These are phyloP conservation scores for Epistrophella euchroma DNA, from an alignment of 2,888 invertebrate species.

Conservation along the genomic window DNA sequence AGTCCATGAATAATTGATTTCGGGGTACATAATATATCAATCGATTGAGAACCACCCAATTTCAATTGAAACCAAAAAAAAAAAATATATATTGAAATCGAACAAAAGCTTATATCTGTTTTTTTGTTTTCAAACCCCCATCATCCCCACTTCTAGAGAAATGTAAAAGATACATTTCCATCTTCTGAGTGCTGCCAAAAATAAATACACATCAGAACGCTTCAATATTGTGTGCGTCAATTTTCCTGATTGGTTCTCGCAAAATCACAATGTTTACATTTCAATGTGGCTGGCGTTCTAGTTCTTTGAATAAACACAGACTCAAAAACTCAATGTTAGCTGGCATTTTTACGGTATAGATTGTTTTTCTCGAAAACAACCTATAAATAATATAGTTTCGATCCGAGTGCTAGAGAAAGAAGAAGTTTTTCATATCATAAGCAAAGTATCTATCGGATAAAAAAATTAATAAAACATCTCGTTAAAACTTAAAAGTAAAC, in stretches of 20 bases:
- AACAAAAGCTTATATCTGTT: slow-evolving; percentile 9
- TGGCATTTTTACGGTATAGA: neutral
- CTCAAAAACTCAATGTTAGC: slow-evolving; percentile 44
- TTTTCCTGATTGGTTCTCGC: slow-evolving; percentile 27
- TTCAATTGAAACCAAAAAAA: slow-evolving; percentile 27
- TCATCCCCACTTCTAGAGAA: neutral
- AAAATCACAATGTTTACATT: slow-evolving; percentile 53
- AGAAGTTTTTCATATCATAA: slow-evolving; percentile 15
- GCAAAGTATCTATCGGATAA: slow-evolving; percentile 3
- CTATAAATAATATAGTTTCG: slow-evolving; percentile 49
- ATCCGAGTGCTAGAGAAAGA: slow-evolving; percentile 11
- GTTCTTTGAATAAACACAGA: slow-evolving; percentile 43
- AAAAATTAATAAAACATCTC: slow-evolving; percentile 10
- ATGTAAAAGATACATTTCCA: slow-evolving; percentile 47
- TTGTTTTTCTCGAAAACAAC: slow-evolving; percentile 10
- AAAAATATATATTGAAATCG: slow-evolving; percentile 45
- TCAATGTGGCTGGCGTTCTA: slow-evolving; percentile 35
- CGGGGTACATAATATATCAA: slow-evolving; percentile 24
- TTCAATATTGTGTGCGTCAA: slow-evolving; percentile 58
- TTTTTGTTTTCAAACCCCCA: neutral
- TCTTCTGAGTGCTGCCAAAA: slow-evolving; percentile 45
- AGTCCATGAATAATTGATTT: slow-evolving; percentile 42
- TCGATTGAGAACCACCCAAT: slow-evolving; percentile 58
- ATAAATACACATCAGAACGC: slow-evolving; percentile 47
- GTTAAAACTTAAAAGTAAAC: slow-evolving; percentile 29